Evolutionary conservation across 2,888 invertebrate species (phyloP), one percentile per base, ranked within the genome.

Genomic region (Bellardia pandia): DNA sequence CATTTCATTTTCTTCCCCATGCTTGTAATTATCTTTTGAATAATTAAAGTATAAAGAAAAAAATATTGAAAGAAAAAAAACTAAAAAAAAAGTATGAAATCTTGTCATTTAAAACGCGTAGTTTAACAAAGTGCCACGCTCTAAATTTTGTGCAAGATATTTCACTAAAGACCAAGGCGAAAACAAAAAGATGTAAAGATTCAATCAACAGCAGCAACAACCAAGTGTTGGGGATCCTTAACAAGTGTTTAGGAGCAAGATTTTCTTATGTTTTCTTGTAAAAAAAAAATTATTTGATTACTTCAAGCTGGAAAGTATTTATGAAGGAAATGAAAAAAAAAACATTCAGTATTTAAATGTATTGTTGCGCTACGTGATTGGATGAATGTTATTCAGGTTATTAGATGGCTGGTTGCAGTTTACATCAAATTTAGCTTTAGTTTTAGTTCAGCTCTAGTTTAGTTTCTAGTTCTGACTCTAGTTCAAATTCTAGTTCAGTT

Each of bases 21-120:
- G 4, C 62, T 90, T 90, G 91, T 92, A 91, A 91, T 91, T 91
- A 91, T 92, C 91, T 92, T 91, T 92, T 91, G 92, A 91, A 92
- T 92, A 91, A 91, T 91, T 92, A 91, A 90, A 91, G 91, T 40
- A 11, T 16, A 89, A 90, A 90, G 90, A 90, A 88, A 86, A 45
- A 60, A 42, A n/a, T 37, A 51, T 1, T 3, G 3, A 78, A 60
- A 74, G 11, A 48, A 56, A 62, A 58, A 68, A 30, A 51, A 42
- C 5, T 42, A 14, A 48, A 23, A 23, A 23, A 23, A 23, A 40
- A 60, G 30, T 66, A 64, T 5, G 40, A 69, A 60, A 76, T 80
- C 42, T 80, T 87, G 76, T 86, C 77, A 81, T 66, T 78, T 78
- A 71, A 83, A 79, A 56, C 60, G 64, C 60, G 69, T 78, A 77